Evolutionary conservation across 2,888 invertebrate species (phyloP).

Genomic region (Zygogramma bicolorata): DNA sequence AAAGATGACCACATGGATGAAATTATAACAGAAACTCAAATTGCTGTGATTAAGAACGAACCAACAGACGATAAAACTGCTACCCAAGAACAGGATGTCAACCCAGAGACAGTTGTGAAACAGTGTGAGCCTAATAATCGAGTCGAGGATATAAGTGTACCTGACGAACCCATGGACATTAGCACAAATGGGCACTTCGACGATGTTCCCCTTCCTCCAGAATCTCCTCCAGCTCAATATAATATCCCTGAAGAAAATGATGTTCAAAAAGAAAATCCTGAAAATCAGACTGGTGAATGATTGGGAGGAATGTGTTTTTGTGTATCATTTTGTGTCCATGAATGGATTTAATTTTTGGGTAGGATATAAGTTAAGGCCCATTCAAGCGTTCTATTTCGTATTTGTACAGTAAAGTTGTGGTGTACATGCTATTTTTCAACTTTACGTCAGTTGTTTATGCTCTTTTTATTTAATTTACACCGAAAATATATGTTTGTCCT

Average conservation of each 20-base stretch:
- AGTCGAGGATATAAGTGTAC: constrained; percentile 1
- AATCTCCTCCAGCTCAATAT: background rate
- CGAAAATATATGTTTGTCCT: background rate
- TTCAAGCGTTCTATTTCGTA: background rate
- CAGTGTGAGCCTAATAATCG: background rate
- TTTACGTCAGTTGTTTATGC: background rate
- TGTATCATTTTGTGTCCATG: background rate
- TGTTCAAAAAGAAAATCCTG: background rate
- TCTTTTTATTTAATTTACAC: background rate
- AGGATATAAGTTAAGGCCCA: background rate
- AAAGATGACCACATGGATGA: background rate
- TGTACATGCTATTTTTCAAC: background rate
- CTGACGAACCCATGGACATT: constrained; percentile 12
- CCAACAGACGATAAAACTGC: background rate
- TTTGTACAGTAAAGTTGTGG: background rate
- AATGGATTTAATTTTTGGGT: background rate
- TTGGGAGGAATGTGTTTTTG: background rate
- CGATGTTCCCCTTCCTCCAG: constrained; percentile 3
- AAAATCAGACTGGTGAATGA: constrained; percentile 7
- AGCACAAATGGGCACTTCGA: background rate
- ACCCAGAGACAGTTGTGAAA: background rate
- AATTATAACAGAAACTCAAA: background rate
- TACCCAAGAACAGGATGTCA: background rate
- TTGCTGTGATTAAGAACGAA: background rate
- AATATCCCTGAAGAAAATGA: constrained; percentile 1